Evolutionary conservation across 2,888 invertebrate species (phyloP), one percentile per base, ranked within the genome.

Genomic region (Cordilura impudica): DNA sequence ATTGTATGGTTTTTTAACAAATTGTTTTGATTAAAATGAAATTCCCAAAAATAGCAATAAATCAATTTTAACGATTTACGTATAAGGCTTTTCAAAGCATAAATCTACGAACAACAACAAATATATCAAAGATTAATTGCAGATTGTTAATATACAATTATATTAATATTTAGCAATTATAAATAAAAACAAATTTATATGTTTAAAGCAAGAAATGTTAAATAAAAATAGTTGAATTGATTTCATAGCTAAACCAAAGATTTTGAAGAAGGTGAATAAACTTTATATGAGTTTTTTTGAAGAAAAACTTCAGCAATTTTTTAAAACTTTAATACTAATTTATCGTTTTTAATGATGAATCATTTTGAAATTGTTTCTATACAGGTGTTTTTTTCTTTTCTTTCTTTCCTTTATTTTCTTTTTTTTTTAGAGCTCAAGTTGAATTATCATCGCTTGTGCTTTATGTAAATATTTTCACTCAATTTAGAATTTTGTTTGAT

Each of bases 11-110:
- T 39, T n/a, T n/a, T 39, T 39, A 39, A 39, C 35, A 39, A 39
- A 39, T 39, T 39, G 35, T 39, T 39, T 39, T 31, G 54, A 19
- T 54, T 31, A 2, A 10, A 21, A 1, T 23, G 14, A 54, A 54
- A 54, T 7, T 4, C 14, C 51, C 54, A n/a, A 8, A 45, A 56
- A 67, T 14, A 16, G 35, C 19, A 23, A 69, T 58, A 56, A 56
- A 56, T 56, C 31, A 56, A 45, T 35, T 47, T 49, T 14, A 69
- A 47, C 7, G 3, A 39, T n/a, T 39, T n/a, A n/a, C n/a, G n/a
- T n/a, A 39, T 39, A 39, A 39, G n/a, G 35, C n/a, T 39, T 39
- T n/a, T 39, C 12, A 39, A 39, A 39, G 10, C n/a, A 39, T n/a
- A 39, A 39, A 4, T n/a, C 10, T 10, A 31, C 31, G n/a, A 12